phyloP scores from a whole-genome alignment of 2,113 vertebrate species.

The Pachypanchax playfairii region DNA sequence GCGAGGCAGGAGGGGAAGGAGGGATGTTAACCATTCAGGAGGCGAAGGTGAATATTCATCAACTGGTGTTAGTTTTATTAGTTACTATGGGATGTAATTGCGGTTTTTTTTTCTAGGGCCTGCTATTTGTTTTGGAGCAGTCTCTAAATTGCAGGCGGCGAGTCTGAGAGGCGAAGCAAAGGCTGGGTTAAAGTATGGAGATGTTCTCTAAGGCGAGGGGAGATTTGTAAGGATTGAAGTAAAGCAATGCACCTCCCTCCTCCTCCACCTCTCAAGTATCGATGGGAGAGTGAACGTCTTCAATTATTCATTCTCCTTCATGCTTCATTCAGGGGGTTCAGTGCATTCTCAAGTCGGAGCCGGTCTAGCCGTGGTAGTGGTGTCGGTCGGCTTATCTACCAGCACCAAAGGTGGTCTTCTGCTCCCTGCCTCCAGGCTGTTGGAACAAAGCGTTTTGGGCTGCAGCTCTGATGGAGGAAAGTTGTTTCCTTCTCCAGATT shows the following conservation, averaged over 20 bases:
- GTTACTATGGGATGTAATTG: constrained; percentile 49
- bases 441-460: constrained; percentile 38
- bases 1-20: constrained; percentile 53
- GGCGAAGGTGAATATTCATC: constrained; percentile 47
- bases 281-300: constrained; percentile 60
- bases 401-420: constrained; percentile 58
- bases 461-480: constrained; percentile 24
- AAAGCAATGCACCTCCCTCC: constrained; percentile 65
- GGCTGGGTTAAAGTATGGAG: constrained; percentile 28
- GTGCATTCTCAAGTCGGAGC: constrained; percentile 70
- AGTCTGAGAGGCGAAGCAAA: constrained; percentile 32
- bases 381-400: constrained; percentile 55
- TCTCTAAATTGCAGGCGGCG: constrained; percentile 58
- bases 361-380: constrained; percentile 50
- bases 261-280: constrained; percentile 68
- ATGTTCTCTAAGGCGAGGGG: constrained; percentile 42
- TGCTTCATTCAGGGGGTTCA: constrained; percentile 71
- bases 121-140: constrained; percentile 23
- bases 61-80: constrained; percentile 66
- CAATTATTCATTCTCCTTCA: constrained; percentile 75
- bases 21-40: constrained; percentile 57
- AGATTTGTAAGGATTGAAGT: constrained; percentile 42
- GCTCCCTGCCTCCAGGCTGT: constrained; percentile 55
- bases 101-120: constrained; percentile 37
- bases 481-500: constrained; percentile 30